phyloP scores from a whole-genome alignment of 2,113 vertebrate species.

The Thalassarche chlororhynchos region DNA sequence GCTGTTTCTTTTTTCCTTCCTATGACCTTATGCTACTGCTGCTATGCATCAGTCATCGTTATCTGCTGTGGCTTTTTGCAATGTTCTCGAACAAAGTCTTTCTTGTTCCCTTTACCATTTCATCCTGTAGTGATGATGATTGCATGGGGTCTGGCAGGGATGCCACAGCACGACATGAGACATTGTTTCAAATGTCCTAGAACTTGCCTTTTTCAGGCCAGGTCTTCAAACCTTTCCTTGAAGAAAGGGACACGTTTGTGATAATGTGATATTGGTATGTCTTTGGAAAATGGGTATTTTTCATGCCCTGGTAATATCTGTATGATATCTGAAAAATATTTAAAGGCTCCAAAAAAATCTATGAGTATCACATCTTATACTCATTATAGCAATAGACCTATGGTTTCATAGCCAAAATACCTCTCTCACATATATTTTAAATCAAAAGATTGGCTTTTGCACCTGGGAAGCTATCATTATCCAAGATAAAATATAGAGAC shows the following conservation, averaged over 20 bases:
- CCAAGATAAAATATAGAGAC: neutral
- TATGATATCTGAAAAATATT: neutral
- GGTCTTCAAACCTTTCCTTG: neutral
- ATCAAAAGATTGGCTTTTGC: neutral
- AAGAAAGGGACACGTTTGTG: neutral
- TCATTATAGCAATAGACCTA: neutral
- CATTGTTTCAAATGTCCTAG: neutral
- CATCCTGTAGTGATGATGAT: neutral
- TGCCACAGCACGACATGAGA: neutral
- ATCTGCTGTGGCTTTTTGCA: neutral
- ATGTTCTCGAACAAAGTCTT: neutral
- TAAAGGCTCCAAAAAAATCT: neutral
- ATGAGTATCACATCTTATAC: neutral
- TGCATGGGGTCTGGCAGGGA: neutral
- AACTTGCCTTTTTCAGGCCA: neutral
- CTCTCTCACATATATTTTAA: neutral
- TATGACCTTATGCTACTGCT: neutral
- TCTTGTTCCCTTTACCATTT: neutral
- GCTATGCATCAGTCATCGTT: neutral
- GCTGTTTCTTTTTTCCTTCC: neutral
- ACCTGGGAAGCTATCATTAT: neutral
- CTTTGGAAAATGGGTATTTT: neutral
- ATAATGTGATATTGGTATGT: neutral
- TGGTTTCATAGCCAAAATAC: neutral
- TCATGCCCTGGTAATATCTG: neutral